Conservation (phyloP, 2,888 invertebrate genomes). For the Drosophila neotestacea region DNA sequence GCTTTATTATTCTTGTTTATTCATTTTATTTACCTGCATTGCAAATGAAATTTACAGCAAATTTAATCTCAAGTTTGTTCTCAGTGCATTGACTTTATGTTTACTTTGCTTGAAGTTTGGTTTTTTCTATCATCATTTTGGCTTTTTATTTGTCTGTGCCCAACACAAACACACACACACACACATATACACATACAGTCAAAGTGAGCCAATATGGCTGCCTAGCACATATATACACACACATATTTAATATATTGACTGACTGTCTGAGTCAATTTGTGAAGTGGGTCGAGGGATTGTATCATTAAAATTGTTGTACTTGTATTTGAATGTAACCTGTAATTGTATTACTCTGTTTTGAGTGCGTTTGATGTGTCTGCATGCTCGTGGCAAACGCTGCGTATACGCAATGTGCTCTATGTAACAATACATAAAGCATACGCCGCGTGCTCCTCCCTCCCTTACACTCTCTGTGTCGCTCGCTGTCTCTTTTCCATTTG, state of each 20-base stretch:
- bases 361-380: conserved; percentile 28
- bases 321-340: conserved; percentile 34
- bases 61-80: conserved; percentile 25
- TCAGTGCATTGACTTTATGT: conserved; percentile 54
- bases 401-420: conserved; percentile 43
- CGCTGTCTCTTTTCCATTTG: conserved; percentile 12
- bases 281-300: background rate
- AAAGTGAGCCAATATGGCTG: conserved; percentile 8
- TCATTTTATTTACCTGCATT: conserved; percentile 3
- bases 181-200: conserved; percentile 13
- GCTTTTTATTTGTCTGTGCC: conserved; percentile 28
- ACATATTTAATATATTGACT: conserved; percentile 61
- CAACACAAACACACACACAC: conserved; percentile 11
- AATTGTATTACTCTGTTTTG: conserved; percentile 17
- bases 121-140: conserved; percentile 18
- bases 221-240: conserved; percentile 11
- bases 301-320: background rate
- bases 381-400: conserved; percentile 20
- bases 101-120: conserved; percentile 38
- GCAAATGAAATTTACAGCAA: conserved; percentile 36
- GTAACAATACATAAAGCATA: conserved; percentile 29
- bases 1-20: background rate
- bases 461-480: background rate
- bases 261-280: conserved; percentile 63
- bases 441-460: conserved; percentile 19